Conservation (phyloP, 1,140 invertebrate genomes). For the Pogonus chalceus region DNA sequence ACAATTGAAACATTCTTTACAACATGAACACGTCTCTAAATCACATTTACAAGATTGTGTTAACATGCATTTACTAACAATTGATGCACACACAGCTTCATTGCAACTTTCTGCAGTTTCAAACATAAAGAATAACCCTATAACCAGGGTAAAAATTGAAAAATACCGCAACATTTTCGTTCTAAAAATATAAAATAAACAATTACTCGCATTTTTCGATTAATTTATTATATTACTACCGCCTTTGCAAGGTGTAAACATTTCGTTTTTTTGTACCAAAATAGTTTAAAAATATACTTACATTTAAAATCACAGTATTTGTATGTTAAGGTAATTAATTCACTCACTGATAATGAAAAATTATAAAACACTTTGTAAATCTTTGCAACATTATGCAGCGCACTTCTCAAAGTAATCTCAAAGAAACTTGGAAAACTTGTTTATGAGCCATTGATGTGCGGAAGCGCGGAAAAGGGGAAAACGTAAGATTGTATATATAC, state of each 20-base stretch:
- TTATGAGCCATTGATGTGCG: neutral
- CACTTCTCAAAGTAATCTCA: neutral
- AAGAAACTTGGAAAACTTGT: neutral
- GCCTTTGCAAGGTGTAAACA: too few relatives aligned
- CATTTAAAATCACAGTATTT: neutral
- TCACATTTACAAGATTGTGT: slow-evolving; percentile 94
- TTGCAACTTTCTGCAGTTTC: slow-evolving; percentile 48
- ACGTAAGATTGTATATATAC: neutral
- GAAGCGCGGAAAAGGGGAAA: neutral
- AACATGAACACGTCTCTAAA: slow-evolving; percentile 81
- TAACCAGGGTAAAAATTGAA: slow-evolving; percentile 14
- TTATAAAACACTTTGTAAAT: neutral
- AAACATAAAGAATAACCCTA: slow-evolving; percentile 9
- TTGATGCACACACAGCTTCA: slow-evolving; percentile 82
- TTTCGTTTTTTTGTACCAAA: too few relatives aligned
- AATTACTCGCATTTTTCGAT: too few relatives aligned
- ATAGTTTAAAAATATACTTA: neutral
- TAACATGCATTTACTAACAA: slow-evolving; percentile 92
- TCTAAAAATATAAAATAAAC: slow-evolving; percentile 13
- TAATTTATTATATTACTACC: too few relatives aligned
- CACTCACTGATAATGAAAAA: neutral
- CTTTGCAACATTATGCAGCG: slow-evolving; percentile 1
- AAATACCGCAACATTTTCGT: slow-evolving; percentile 14
- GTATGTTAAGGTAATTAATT: neutral
- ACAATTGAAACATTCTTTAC: slow-evolving; percentile 84